A percentile compares a stretch with the other conserved stretches of the same genome.
phyloP scores from a whole-genome alignment of 2,113 vertebrate species.

The Sebastes schlegelii region DNA sequence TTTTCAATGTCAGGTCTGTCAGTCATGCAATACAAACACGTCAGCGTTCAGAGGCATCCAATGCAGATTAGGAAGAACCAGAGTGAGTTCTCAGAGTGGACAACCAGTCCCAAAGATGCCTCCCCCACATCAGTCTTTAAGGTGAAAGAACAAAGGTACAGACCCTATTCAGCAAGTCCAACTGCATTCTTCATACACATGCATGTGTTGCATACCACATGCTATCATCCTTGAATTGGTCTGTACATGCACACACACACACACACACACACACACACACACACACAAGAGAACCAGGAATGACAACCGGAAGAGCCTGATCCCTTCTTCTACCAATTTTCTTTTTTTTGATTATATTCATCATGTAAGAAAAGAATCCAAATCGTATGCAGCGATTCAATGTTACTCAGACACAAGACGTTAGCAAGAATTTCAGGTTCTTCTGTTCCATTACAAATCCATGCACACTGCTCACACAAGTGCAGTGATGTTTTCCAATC shows the following conservation, averaged over 20 bases:
- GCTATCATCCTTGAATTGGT: slow-evolving; percentile 34
- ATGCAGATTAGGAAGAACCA: slow-evolving; percentile 23
- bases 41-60: slow-evolving; percentile 46
- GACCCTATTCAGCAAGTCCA: slow-evolving; percentile 30
- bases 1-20: slow-evolving; percentile 53
- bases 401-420: not conserved
- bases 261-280: slow-evolving; percentile 56
- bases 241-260: slow-evolving; percentile 60
- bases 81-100: slow-evolving; percentile 20
- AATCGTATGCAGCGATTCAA: not conserved
- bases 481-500: slow-evolving; percentile 14
- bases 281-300: slow-evolving; percentile 17
- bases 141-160: slow-evolving; percentile 23
- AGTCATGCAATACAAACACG: slow-evolving; percentile 67
- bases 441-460: slow-evolving; percentile 24
- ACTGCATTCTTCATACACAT: slow-evolving; percentile 67
- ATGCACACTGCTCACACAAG: slow-evolving; percentile 32
- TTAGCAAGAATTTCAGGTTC: slow-evolving; percentile 16
- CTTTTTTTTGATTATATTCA: not conserved
- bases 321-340: not conserved
- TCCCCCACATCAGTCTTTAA: slow-evolving; percentile 34
- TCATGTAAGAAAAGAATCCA: not conserved
- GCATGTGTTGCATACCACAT: slow-evolving; percentile 64
- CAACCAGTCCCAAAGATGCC: slow-evolving; percentile 41
- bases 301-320: slow-evolving; percentile 37